Percentiles rank a stretch among this genome's conserved stretches.
Evolutionary conservation across 1,140 invertebrate species (phyloP).

Genomic region (Oryzaephilus surinamensis): DNA sequence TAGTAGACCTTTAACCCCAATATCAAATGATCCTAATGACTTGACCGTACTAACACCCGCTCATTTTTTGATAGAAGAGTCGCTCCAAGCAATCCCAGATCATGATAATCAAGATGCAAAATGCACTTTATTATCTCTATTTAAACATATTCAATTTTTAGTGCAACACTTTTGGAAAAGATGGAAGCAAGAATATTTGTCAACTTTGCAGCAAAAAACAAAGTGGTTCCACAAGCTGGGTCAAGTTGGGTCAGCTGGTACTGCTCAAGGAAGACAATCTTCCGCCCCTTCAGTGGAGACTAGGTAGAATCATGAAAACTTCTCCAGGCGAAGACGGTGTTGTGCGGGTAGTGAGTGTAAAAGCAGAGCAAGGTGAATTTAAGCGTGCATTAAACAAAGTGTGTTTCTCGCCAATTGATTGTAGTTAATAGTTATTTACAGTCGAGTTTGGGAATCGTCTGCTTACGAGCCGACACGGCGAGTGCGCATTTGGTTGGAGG

Average conservation of each 20-base stretch:
- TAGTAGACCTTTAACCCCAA: constrained; percentile 16
- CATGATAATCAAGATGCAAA: neutral
- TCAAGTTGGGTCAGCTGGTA: neutral
- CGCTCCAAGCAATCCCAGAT: constrained; percentile 2
- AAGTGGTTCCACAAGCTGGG: constrained; percentile 19
- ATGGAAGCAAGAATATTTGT: constrained; percentile 8
- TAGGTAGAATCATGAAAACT: constrained; percentile 12
- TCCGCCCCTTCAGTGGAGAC: neutral
- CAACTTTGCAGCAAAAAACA: constrained; percentile 13
- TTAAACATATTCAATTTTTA: constrained; percentile 2
- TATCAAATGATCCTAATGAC: constrained; percentile 20
- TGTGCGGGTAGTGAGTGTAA: constrained; percentile 28
- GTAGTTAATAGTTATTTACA: too few species aligned
- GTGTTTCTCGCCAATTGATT: constrained; percentile 13
- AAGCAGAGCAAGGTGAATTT: constrained; percentile 18
- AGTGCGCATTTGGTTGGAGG: too few species aligned
- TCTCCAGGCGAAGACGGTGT: constrained; percentile 29
- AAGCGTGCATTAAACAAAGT: constrained; percentile 12
- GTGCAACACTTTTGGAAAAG: constrained; percentile 10
- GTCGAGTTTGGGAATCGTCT: too few species aligned
- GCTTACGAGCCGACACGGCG: too few species aligned
- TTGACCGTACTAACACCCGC: constrained; percentile 14
- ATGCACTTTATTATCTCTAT: constrained; percentile 6
- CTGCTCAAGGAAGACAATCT: neutral
- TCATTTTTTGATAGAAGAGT: constrained; percentile 21